Base-by-base conservation (phyloP, 2,113 vertebrate species). In the Psilopogon haemacephalus region DNA sequence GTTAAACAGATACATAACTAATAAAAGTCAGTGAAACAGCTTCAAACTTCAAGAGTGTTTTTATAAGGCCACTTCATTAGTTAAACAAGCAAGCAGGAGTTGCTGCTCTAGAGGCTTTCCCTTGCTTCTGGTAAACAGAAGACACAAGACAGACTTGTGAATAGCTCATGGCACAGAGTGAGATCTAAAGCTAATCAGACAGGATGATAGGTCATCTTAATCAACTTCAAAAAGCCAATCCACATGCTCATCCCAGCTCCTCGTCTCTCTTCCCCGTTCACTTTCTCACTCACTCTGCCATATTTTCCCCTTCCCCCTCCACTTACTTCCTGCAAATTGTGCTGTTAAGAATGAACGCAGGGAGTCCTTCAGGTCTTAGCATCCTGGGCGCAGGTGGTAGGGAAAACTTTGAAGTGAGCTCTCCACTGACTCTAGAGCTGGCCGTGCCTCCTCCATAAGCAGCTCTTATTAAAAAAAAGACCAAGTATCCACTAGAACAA, bases 401-500 rank as follows among this genome's bases (percentile, higher is more conserved):
- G 95, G 93, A 91, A 94, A 96, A 95, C 88, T 97, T 96, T 96
- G 88, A 97, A 97, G 98, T 97, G 97, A 94, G 95, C 97, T 98
- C 97, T 98, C 96, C 87, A 94, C 86, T 32, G 77, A 55, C 91
- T 93, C 95, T 88, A 93, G 95, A 87, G 94, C 88, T 30, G 87
- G 96, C 94, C 97, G 97, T 98, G 98, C 96, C 97, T 97, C 82
- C 93, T 95, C 94, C 74, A 52, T 68, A 88, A 96, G 96, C 96
- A 97, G 96, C 97, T 97, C 97, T 98, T 98, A 99, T 98, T 98
- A 98, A 97, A 96, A 89, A 67, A 68, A 97, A 97, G 93, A 97
- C 96, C 97, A 95, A 97, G 96, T 86, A 97, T 70, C 96, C 98
- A 98, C 97, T 98, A 97, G 95, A 98, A 97, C 92, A 96, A 97